Conservation (phyloP, 1,140 invertebrate genomes). For the Drosophila azteca region DNA sequence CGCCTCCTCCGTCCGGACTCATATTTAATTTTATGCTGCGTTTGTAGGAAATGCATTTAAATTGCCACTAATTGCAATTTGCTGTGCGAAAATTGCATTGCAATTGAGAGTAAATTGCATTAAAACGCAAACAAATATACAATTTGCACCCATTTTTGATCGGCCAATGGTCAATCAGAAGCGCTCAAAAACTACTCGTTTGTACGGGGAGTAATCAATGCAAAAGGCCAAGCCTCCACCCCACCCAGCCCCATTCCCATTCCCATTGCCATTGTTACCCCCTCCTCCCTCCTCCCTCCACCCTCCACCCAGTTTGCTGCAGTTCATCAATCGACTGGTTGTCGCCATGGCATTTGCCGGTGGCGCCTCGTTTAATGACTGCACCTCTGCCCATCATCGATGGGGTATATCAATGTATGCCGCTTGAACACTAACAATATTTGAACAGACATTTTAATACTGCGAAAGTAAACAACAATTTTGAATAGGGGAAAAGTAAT, state of each 20-base stretch:
- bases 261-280: conserved; percentile 5
- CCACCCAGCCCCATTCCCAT: conserved; percentile 16
- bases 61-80: conserved; percentile 75
- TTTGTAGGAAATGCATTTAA: conserved; percentile 57
- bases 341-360: conserved; percentile 35
- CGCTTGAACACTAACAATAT: conserved; percentile 27
- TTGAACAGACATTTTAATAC: conserved; percentile 15
- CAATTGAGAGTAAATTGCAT: conserved; percentile 60
- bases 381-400: background rate
- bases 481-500: conserved; percentile 1
- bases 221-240: conserved; percentile 37
- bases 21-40: conserved; percentile 45
- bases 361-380: conserved; percentile 44
- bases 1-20: conserved; percentile 10
- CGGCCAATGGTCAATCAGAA: conserved; percentile 12
- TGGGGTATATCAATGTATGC: conserved; percentile 9
- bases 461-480: conserved; percentile 10
- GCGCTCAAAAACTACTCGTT: conserved; percentile 22
- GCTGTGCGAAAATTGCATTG: conserved; percentile 51
- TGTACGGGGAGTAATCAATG: conserved; percentile 51
- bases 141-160: conserved; percentile 34
- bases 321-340: conserved; percentile 7
- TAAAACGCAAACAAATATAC: conserved; percentile 39
- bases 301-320: background rate
- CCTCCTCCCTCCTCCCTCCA: no score